These are phyloP conservation scores for Drosophila fulvimacula DNA, from an alignment of 2,888 invertebrate species.

Conservation along the genomic window DNA sequence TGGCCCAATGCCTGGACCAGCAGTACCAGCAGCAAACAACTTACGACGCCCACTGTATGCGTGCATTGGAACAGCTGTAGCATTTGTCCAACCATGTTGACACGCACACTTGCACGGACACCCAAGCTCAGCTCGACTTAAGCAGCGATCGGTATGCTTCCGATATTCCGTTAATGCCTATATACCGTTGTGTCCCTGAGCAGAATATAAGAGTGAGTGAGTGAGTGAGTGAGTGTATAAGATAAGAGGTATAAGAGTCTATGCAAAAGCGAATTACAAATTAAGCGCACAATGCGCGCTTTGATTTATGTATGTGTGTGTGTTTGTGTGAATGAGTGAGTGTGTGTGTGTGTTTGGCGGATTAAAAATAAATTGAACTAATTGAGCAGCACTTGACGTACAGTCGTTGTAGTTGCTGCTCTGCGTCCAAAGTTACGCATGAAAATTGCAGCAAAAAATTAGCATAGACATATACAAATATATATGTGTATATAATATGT, in stretches of 20 bases:
- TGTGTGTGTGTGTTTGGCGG: slow-evolving; percentile 49
- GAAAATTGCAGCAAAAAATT: slow-evolving; percentile 31
- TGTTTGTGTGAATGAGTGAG: slow-evolving; percentile 11
- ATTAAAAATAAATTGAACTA: slow-evolving; percentile 77
- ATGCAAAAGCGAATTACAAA: slow-evolving; percentile 58
- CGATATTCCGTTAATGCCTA: slow-evolving; percentile 47
- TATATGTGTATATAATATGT: not conserved
- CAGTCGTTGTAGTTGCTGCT: slow-evolving; percentile 25
- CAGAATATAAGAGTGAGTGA: slow-evolving; percentile 15
- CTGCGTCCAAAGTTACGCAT: slow-evolving; percentile 34
- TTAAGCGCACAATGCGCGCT: slow-evolving; percentile 69
- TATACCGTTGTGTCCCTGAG: slow-evolving; percentile 67
- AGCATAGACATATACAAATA: not conserved
- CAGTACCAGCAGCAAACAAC: slow-evolving; percentile 41
- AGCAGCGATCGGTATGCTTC: slow-evolving; percentile 29
- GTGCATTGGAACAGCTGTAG: slow-evolving; percentile 28
- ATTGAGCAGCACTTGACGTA: slow-evolving; percentile 54
- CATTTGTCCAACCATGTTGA: slow-evolving; percentile 52
- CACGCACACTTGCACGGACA: slow-evolving; percentile 1
- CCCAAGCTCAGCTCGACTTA: slow-evolving; percentile 23
- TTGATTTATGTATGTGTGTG: slow-evolving; percentile 32
- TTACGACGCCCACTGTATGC: slow-evolving; percentile 18
- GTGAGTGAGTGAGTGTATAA: too few species aligned
- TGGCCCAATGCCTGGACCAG: slow-evolving; percentile 59
- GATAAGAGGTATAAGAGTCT: not conserved